Evolutionary conservation across 1,140 invertebrate species (phyloP).

Genomic region (Chymomyza costata): DNA sequence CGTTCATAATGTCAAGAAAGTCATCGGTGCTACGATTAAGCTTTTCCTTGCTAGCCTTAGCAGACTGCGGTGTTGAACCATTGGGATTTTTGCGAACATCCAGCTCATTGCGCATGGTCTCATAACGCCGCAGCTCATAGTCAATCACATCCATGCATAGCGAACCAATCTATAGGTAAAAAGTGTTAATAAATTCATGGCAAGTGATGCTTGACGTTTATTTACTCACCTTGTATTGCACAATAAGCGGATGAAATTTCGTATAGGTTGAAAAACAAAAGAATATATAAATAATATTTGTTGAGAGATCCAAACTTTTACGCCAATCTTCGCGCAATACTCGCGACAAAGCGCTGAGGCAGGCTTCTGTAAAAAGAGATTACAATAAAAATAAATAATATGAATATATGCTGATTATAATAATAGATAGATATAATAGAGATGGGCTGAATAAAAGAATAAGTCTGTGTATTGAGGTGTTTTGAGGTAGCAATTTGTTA

Average conservation of each 20-base stretch:
- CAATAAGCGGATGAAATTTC: slow-evolving; percentile 94
- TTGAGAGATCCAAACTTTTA: slow-evolving; percentile 95
- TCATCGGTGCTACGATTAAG: slow-evolving; percentile 68
- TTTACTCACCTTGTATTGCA: slow-evolving; percentile 87
- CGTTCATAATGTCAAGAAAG: slow-evolving; percentile 73
- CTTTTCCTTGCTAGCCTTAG: slow-evolving; percentile 70
- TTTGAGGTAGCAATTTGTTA: slow-evolving; percentile 8
- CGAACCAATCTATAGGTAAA: slow-evolving; percentile 87
- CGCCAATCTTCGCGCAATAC: slow-evolving; percentile 98
- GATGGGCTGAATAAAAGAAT: too few species aligned
- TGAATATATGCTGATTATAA: background rate
- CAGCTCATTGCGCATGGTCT: slow-evolving; percentile 94
- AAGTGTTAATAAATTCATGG: slow-evolving; percentile 3
- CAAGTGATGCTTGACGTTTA: background rate
- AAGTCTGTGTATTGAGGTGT: too few species aligned
- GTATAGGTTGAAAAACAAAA: slow-evolving; percentile 98
- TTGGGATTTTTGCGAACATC: slow-evolving; percentile 79
- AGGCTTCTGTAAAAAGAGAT: slow-evolving; percentile 83
- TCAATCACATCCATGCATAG: slow-evolving; percentile 97
- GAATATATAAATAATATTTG: slow-evolving; percentile 97
- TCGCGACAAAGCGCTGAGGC: slow-evolving; percentile 94
- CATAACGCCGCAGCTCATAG: slow-evolving; percentile 93
- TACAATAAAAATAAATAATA: background rate
- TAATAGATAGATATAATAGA: too few species aligned
- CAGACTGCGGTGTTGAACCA: slow-evolving; percentile 55